Evolutionary conservation across 1,140 invertebrate species (phyloP), one percentile per base, ranked within the genome.

Genomic region (Cydia fagiglandana): DNA sequence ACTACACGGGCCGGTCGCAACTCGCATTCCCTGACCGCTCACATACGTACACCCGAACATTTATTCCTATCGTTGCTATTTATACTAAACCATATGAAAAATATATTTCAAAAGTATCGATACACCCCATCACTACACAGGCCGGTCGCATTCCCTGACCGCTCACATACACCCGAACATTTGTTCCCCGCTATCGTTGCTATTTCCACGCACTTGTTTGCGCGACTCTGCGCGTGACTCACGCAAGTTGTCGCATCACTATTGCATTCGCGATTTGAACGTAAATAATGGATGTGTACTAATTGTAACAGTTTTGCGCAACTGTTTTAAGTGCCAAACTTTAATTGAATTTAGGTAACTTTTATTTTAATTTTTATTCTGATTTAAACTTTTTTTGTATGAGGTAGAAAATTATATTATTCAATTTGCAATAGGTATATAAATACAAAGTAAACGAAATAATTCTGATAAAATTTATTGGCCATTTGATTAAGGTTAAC

Each of bases 131-230:
- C 89, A 87, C 89, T 91, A 83, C 80, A 83, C 87, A 86, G 86
- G 90, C 89, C 88, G 88, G 88, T 87, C 88, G 86, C 90, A 90
- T 90, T 87, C 88, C 84, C 84, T 82, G 81, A 81, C 78, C 83
- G 84, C 83, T 79, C 79, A 80, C 80, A 73, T 64, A 77, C 73
- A 78, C 77, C 84, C 77, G 82, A 85, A 88, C 90, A 89, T 90
- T 90, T 90, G 88, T 90, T 86, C 82, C 5, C 38, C 38, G 30
- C 20, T 53, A 45, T 61, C 88, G 87, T 84, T 89, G 84, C 89
- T 88, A 91, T 91, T 89, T 89, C 88, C 87, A 90, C 84, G 82
- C 87, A 90, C 90, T 88, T 88, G 84, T 61, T 20, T 61, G 15
- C 24, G 56, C 45, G 13, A 10, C 38, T 41, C 7, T 88, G 85